phyloP scores from a whole-genome alignment of 2,888 invertebrate genomes.

The Ormia ochracea region DNA sequence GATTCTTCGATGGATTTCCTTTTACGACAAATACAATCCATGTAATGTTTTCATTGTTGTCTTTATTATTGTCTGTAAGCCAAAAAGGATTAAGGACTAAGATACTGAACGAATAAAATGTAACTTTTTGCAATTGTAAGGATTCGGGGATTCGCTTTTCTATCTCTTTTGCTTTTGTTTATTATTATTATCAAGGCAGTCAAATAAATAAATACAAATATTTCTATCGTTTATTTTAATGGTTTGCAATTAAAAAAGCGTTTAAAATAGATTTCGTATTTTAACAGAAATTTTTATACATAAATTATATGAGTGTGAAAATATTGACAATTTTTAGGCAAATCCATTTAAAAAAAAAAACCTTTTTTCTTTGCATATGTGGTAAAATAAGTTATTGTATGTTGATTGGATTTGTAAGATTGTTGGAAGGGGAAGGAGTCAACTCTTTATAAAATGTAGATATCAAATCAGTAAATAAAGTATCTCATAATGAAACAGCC shows the following conservation, averaged over 20 bases:
- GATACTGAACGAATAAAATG: conserved; percentile 19
- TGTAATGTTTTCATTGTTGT: neutral
- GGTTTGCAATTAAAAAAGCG: neutral
- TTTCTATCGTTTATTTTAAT: neutral
- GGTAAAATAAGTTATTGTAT: too few species aligned
- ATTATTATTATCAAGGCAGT: neutral
- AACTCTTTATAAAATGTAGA: too few species aligned
- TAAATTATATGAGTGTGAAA: too few species aligned
- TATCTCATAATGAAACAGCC: too few species aligned
- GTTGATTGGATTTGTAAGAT: too few species aligned
- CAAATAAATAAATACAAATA: neutral
- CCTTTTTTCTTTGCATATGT: too few species aligned
- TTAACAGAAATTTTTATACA: too few species aligned
- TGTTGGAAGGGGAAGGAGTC: too few species aligned
- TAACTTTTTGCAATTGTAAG: conserved; percentile 38
- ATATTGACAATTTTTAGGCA: too few species aligned
- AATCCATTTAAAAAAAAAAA: too few species aligned
- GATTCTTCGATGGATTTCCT: conserved; percentile 23
- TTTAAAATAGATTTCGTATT: neutral
- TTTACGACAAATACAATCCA: conserved; percentile 15
- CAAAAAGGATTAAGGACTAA: conserved; percentile 40
- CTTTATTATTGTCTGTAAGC: neutral
- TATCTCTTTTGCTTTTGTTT: neutral
- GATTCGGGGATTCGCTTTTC: neutral
- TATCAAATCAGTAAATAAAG: too few species aligned